Percentiles rank a stretch among this genome's conserved stretches.
These are phyloP conservation scores for Euura saliciscinereae DNA, from an alignment of 1,140 invertebrate genomes.

Conservation along the genomic window DNA sequence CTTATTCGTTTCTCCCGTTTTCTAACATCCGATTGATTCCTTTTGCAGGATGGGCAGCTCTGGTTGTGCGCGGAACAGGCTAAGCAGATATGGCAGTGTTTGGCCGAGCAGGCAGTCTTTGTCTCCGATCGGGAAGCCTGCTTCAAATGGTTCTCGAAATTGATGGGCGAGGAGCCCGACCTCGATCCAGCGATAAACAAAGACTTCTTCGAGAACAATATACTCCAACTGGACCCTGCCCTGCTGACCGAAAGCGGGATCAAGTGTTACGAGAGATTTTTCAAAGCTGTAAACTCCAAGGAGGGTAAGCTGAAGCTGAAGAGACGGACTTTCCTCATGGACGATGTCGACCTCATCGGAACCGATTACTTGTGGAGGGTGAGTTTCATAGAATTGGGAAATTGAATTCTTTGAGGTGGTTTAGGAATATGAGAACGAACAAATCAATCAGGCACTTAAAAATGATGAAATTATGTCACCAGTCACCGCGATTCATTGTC, in stretches of 20 bases:
- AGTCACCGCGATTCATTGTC: not conserved
- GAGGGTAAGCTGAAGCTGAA: conserved; percentile 91
- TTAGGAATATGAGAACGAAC: not conserved
- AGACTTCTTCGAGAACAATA: conserved; percentile 96
- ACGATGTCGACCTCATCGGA: conserved; percentile 91
- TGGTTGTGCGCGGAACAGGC: conserved; percentile 97
- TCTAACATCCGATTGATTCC: conserved; percentile 14
- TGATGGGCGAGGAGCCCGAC: conserved; percentile 97
- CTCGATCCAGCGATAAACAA: conserved; percentile 95
- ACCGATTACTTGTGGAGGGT: conserved; percentile 96
- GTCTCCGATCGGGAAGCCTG: conserved; percentile 92
- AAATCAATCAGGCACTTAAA: not conserved
- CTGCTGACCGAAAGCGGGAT: conserved; percentile 95
- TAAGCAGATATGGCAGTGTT: conserved; percentile 95
- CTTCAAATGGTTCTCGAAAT: conserved; percentile 98
- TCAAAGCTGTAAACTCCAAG: conserved; percentile 96
- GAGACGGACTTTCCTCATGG: conserved; percentile 80
- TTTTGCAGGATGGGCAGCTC: conserved; percentile 80
- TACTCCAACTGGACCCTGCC: conserved; percentile 89
- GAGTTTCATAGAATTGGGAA: conserved; percentile 34
- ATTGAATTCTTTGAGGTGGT: not conserved
- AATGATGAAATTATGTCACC: not conserved
- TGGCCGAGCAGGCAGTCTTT: conserved; percentile 93
- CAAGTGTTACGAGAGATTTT: conserved; percentile 94
- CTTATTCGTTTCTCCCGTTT: conserved; percentile 40